Evolutionary conservation across 1,140 invertebrate species (phyloP).

Genomic region (Sweltsa coloradensis): DNA sequence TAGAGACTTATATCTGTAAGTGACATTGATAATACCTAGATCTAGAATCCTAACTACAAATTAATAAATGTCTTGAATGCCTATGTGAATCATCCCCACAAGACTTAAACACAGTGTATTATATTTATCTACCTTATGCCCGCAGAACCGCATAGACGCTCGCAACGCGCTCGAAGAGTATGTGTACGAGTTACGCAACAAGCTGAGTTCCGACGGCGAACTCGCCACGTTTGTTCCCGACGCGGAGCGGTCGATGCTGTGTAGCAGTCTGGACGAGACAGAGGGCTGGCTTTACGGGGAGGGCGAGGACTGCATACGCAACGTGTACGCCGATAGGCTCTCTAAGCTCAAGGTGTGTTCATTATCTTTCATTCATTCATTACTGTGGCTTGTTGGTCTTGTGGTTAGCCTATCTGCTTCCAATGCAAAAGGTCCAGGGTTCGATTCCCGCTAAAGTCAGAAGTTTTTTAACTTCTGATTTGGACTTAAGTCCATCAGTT

Average conservation of each 20-base stretch:
- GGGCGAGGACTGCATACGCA: constrained; percentile 83
- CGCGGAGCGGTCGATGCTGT: constrained; percentile 51
- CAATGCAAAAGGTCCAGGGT: too few relatives aligned
- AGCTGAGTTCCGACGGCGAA: constrained; percentile 59
- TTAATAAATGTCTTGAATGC: too few relatives aligned
- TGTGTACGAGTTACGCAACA: constrained; percentile 88
- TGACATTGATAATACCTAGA: too few relatives aligned
- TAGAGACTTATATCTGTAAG: too few relatives aligned
- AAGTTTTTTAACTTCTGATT: too few relatives aligned
- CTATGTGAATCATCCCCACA: too few relatives aligned
- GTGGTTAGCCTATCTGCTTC: too few relatives aligned
- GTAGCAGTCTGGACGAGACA: constrained; percentile 60
- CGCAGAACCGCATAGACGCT: constrained; percentile 83
- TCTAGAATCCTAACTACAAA: too few relatives aligned
- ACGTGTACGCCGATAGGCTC: constrained; percentile 60
- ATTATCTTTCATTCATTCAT: constrained; percentile 2
- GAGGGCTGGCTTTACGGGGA: constrained; percentile 95
- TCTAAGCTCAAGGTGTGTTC: constrained; percentile 43
- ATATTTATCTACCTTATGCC: too few relatives aligned
- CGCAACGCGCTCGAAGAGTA: constrained; percentile 97
- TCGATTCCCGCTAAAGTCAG: too few relatives aligned
- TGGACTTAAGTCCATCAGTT: not conserved
- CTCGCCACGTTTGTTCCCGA: constrained; percentile 67
- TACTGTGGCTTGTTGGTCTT: too few relatives aligned
- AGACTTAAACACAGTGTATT: too few relatives aligned